phyloP scores from a whole-genome alignment of 2,888 invertebrate genomes.

The Lasioglossum zephyrum region DNA sequence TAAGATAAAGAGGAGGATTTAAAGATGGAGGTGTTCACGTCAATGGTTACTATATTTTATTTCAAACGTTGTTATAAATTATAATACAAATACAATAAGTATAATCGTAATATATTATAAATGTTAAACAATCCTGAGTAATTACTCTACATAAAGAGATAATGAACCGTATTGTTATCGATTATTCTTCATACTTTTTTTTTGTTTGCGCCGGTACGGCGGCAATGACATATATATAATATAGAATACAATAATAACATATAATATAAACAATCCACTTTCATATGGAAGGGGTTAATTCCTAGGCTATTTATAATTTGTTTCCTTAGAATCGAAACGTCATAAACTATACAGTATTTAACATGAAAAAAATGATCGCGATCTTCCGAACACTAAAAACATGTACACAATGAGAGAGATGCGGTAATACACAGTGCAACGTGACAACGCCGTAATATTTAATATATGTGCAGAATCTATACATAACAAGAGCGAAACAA shows the following conservation, averaged over 20 bases:
- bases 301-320: constrained; percentile 73
- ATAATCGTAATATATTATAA: constrained; percentile 82
- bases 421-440: constrained; percentile 74
- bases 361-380: constrained; percentile 78
- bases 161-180: constrained; percentile 72
- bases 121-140: constrained; percentile 83
- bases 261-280: constrained; percentile 79
- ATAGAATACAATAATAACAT: constrained; percentile 78
- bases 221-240: constrained; percentile 75
- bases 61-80: constrained; percentile 83
- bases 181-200: constrained; percentile 42
- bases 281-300: constrained; percentile 72
- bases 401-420: constrained; percentile 75
- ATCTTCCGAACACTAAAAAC: constrained; percentile 63
- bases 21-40: constrained; percentile 36
- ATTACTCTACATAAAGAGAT: constrained; percentile 81
- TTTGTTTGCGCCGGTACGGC: constrained; percentile 62
- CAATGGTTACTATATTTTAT: constrained; percentile 80
- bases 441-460: constrained; percentile 69
- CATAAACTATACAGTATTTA: constrained; percentile 82
- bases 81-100: constrained; percentile 82
- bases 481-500: constrained; percentile 79
- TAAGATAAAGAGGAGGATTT: background rate
- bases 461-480: constrained; percentile 78
- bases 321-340: constrained; percentile 72